phyloP scores from a whole-genome alignment of 1,140 invertebrate species.

The Bactericera cockerelli region DNA sequence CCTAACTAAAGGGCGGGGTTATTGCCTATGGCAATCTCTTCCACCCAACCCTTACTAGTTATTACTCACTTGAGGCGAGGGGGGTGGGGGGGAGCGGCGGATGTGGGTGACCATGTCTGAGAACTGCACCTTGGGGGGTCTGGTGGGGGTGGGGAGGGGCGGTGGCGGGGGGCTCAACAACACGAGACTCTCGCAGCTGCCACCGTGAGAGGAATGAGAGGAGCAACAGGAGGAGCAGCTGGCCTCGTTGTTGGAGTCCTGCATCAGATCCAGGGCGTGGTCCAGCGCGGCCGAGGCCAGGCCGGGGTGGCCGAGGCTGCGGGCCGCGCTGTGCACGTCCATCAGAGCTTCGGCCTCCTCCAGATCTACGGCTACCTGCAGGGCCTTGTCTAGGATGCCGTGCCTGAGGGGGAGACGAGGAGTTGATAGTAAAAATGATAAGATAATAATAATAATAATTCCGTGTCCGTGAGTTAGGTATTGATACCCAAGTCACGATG shows the following conservation, averaged over 20 bases:
- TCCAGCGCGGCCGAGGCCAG: constrained; percentile 52
- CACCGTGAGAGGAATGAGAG: neutral
- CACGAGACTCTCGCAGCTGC: neutral
- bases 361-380: constrained; percentile 69
- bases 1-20: too few species aligned
- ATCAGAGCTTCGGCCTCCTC: constrained; percentile 65
- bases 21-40: too few species aligned
- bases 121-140: neutral
- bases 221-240: neutral
- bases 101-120: too few species aligned
- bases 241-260: neutral
- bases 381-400: constrained; percentile 67
- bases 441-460: too few species aligned
- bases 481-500: too few species aligned
- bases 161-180: neutral
- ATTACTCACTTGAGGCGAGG: too few species aligned
- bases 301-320: constrained; percentile 44
- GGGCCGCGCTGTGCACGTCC: constrained; percentile 67
- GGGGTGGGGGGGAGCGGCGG: too few species aligned
- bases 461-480: too few species aligned
- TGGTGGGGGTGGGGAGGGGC: neutral
- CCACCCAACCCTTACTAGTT: too few species aligned
- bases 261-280: constrained; percentile 18
- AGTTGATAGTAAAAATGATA: too few species aligned
- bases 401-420: constrained; percentile 35